These are phyloP conservation scores for Alca torda DNA, from an alignment of 2,797 vertebrate genomes.

Conservation along the genomic window DNA sequence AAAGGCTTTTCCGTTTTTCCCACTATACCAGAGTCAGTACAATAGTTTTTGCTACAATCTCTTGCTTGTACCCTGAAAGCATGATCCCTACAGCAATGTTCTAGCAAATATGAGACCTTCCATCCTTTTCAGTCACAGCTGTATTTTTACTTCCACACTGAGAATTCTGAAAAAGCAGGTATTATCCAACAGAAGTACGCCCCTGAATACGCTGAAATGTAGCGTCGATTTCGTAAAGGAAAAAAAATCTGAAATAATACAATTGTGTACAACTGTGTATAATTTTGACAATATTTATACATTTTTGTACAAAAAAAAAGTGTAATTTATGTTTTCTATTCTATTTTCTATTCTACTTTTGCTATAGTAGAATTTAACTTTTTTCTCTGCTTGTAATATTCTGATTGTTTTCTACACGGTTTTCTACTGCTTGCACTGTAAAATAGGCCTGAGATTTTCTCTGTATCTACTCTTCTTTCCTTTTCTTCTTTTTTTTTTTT, in stretches of 20 bases:
- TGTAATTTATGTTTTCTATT: background rate
- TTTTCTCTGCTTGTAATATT: background rate
- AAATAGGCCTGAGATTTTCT: background rate
- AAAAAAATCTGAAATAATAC: background rate
- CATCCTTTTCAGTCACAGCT: background rate
- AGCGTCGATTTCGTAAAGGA: background rate
- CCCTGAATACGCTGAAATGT: background rate
- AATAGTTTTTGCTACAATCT: background rate
- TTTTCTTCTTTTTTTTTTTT: too few species aligned
- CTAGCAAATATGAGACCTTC: background rate
- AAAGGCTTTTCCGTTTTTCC: background rate
- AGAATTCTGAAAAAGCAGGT: background rate
- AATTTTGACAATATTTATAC: background rate
- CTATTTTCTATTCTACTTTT: too few species aligned
- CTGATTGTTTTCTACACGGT: background rate
- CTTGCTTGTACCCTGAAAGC: background rate
- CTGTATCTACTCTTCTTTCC: background rate
- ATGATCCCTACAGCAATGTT: fast-evolving
- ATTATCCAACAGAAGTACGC: background rate
- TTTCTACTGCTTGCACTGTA: background rate
- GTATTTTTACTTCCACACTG: background rate
- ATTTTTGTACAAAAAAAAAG: background rate
- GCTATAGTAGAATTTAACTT: background rate
- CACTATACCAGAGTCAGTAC: background rate
- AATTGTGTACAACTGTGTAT: background rate